A percentile compares a stretch with the other conserved stretches of the same genome.
These are phyloP conservation scores for Metopia argyrocephala DNA, from an alignment of 2,888 invertebrate genomes.

Conservation along the genomic window DNA sequence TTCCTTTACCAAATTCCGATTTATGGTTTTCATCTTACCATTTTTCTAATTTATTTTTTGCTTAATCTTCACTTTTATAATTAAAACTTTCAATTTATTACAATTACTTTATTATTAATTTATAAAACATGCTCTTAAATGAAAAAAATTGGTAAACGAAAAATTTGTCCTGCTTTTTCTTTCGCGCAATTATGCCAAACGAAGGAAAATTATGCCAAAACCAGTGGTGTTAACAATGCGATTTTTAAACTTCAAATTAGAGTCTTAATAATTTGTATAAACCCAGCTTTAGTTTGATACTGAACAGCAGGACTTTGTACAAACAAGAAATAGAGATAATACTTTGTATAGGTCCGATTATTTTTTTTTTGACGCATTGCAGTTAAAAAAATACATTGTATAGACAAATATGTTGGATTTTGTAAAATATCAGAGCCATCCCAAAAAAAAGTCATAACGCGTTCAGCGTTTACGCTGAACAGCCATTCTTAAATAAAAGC, in stretches of 20 bases:
- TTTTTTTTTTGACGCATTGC: too few species aligned
- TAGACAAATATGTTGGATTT: too few species aligned
- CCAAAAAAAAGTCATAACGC: too few species aligned
- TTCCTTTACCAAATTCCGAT: slow-evolving; percentile 30
- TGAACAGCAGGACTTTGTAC: too few species aligned
- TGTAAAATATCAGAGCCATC: too few species aligned
- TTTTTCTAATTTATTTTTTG: slow-evolving; percentile 30
- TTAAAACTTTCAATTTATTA: slow-evolving; percentile 28
- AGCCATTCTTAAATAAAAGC: too few species aligned
- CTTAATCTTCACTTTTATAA: slow-evolving; percentile 10
- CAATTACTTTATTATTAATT: slow-evolving; percentile 33
- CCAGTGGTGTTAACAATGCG: neutral
- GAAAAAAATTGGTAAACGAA: slow-evolving; percentile 54
- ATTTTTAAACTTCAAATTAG: neutral
- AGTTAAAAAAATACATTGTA: too few species aligned
- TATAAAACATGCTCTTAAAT: slow-evolving; percentile 57
- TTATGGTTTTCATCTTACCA: slow-evolving; percentile 43
- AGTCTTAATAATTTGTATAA: neutral
- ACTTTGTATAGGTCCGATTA: too few species aligned
- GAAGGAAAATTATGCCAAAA: slow-evolving; percentile 55
- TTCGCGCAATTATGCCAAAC: slow-evolving; percentile 55
- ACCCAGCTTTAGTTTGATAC: too few species aligned
- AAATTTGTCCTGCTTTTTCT: slow-evolving; percentile 53
- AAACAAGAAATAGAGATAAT: too few species aligned
- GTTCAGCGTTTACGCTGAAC: too few species aligned